Conservation (phyloP, 2,113 vertebrate species). For the Anser cygnoides region DNA sequence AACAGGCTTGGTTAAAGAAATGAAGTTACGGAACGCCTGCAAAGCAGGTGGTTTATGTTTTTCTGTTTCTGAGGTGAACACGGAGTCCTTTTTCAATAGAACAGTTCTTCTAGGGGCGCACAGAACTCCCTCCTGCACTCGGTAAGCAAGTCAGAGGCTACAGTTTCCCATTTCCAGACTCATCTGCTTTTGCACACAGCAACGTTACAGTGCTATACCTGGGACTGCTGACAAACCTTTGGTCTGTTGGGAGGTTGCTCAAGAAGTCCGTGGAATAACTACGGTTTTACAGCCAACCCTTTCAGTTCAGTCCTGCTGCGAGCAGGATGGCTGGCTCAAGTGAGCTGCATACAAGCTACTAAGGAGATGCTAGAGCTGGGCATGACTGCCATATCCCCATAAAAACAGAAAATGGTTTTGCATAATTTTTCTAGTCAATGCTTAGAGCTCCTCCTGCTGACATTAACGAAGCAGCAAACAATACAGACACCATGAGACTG, state of each 20-base stretch:
- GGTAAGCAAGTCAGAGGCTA: not conserved
- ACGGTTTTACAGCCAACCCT: not conserved
- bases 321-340: not conserved
- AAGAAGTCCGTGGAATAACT: not conserved
- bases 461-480: not conserved
- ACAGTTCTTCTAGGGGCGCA: not conserved
- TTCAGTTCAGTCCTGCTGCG: not conserved
- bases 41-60: not conserved
- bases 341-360: not conserved
- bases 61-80: not conserved
- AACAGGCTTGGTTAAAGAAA: not conserved
- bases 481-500: not conserved
- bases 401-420: not conserved
- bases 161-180: not conserved
- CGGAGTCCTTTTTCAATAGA: not conserved
- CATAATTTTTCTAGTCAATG: not conserved
- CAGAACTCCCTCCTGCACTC: not conserved
- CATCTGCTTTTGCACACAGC: not conserved
- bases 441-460: not conserved
- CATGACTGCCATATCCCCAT: not conserved
- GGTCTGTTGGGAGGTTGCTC: not conserved
- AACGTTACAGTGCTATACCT: accelerated
- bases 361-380: not conserved
- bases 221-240: not conserved
- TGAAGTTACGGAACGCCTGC: not conserved